phyloP scores from a whole-genome alignment of 2,888 invertebrate species.

The Corbicula japonica region DNA sequence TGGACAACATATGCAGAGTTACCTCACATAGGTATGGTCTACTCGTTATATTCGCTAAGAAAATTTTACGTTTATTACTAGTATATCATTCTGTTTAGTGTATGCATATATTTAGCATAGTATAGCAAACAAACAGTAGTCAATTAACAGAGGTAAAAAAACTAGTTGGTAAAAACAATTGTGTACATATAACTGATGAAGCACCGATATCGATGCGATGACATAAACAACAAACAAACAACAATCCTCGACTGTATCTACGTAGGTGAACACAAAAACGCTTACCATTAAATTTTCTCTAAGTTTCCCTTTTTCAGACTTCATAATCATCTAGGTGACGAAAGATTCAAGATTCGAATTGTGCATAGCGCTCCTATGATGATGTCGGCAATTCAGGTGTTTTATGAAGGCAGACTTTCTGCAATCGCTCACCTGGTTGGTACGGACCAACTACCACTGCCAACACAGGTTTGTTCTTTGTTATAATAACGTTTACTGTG shows the following conservation, averaged over 20 bases:
- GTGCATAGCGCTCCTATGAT: constrained; percentile 87
- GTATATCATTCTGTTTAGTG: constrained; percentile 3
- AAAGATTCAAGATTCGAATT: constrained; percentile 86
- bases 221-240: no score
- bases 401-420: constrained; percentile 85
- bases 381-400: constrained; percentile 87
- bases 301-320: constrained; percentile 70
- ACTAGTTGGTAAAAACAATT: not conserved
- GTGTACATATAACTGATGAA: not conserved
- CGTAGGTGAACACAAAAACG: no score
- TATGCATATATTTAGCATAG: not conserved
- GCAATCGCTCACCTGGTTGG: constrained; percentile 87
- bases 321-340: constrained; percentile 79
- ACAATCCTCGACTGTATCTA: no score
- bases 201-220: no score
- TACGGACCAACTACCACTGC: constrained; percentile 86
- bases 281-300: not conserved
- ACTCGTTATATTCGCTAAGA: not conserved
- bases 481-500: no score
- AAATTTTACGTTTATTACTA: no score
- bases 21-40: constrained; percentile 51
- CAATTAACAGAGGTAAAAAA: not conserved
- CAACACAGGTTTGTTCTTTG: constrained; percentile 73
- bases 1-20: constrained; percentile 47
- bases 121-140: not conserved